phyloP scores from a whole-genome alignment of 2,888 invertebrate genomes.

The Caradrina clavipalpis region DNA sequence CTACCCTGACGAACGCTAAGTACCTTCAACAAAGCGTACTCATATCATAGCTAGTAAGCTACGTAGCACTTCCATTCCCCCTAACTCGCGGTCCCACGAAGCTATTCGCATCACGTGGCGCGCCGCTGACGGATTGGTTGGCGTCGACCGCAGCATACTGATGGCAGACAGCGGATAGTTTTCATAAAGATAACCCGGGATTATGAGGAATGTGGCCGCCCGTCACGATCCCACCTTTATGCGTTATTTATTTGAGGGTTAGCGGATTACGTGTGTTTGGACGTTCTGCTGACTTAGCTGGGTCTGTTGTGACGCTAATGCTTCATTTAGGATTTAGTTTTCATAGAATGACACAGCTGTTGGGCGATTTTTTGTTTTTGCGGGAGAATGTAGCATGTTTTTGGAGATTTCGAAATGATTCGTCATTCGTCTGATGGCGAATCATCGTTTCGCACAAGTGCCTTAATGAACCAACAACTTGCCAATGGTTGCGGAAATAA shows the following conservation, averaged over 20 bases:
- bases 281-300: slow-evolving; percentile 55
- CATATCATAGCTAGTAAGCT: background rate
- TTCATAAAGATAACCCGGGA: slow-evolving; percentile 83
- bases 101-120: slow-evolving; percentile 76
- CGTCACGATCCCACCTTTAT: slow-evolving; percentile 65
- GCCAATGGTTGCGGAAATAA: too few species aligned
- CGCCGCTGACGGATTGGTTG: slow-evolving; percentile 81
- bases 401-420: background rate
- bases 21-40: background rate
- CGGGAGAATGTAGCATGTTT: background rate
- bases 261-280: slow-evolving; percentile 64
- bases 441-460: too few species aligned
- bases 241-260: slow-evolving; percentile 68
- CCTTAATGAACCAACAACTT: too few species aligned
- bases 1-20: too few species aligned
- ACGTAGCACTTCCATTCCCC: slow-evolving; percentile 38
- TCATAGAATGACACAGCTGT: slow-evolving; percentile 6
- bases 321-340: slow-evolving; percentile 38
- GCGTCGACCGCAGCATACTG: slow-evolving; percentile 75
- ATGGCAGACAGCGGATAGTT: slow-evolving; percentile 76
- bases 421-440: background rate
- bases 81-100: slow-evolving; percentile 37
- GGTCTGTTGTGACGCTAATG: slow-evolving; percentile 51
- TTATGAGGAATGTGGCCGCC: slow-evolving; percentile 78
- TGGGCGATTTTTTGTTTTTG: background rate